A percentile compares a stretch with the other conserved stretches of the same genome.
These are phyloP conservation scores for Eupeodes corollae DNA, from an alignment of 1,140 invertebrate species.

Conservation along the genomic window DNA sequence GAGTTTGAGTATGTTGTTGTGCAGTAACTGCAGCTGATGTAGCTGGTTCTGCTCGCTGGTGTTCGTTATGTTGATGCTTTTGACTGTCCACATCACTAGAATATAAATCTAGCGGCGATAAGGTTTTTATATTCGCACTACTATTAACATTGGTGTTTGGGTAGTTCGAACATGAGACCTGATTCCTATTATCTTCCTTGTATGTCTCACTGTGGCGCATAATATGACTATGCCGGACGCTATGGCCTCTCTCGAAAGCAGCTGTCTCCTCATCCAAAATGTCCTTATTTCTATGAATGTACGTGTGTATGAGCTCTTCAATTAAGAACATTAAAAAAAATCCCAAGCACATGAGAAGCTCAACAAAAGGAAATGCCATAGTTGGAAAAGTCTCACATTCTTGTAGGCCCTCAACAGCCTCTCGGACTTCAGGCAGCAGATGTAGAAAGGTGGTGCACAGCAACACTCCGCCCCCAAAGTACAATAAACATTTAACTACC, in stretches of 20 bases:
- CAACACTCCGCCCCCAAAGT: constrained; percentile 84
- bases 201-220: background rate
- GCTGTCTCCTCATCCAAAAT: constrained; percentile 13
- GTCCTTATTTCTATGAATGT: constrained; percentile 43
- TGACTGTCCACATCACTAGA: constrained; percentile 2
- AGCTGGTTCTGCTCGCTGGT: background rate
- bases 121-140: background rate
- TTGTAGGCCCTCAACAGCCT: constrained; percentile 49
- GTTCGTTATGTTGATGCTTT: constrained; percentile 9
- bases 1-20: background rate
- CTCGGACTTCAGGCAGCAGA: constrained; percentile 75
- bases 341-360: constrained; percentile 59
- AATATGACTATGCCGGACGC: constrained; percentile 27
- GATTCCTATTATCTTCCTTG: background rate
- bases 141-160: background rate
- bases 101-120: background rate
- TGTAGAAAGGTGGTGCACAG: constrained; percentile 84
- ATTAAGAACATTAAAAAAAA: constrained; percentile 79
- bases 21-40: background rate
- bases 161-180: background rate
- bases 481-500: constrained; percentile 52
- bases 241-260: constrained; percentile 31
- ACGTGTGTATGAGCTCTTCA: constrained; percentile 67
- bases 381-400: constrained; percentile 38
- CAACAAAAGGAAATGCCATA: constrained; percentile 53